Conservation (phyloP, 2,797 vertebrate species). For the Lagorchestes hirsutus region DNA sequence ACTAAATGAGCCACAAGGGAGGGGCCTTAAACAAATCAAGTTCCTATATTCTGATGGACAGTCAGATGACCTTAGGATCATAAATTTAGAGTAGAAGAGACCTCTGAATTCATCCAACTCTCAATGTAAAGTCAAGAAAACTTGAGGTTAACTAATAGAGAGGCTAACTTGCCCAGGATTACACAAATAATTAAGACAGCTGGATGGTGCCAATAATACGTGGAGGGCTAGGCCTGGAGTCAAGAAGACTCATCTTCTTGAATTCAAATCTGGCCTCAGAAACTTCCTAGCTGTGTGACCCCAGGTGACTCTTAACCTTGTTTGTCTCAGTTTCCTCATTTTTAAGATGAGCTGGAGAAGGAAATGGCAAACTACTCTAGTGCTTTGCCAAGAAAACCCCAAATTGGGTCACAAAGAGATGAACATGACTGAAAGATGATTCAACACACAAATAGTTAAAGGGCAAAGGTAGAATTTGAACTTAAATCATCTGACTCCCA, state of each 20-base stretch:
- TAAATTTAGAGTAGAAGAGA: neutral
- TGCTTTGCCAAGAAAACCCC: neutral
- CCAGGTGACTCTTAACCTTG: neutral
- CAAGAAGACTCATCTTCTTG: neutral
- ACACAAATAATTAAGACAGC: neutral
- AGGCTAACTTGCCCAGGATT: neutral
- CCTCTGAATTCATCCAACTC: neutral
- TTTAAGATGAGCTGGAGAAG: neutral
- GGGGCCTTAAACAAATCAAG: neutral
- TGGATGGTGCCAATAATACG: neutral
- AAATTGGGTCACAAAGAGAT: neutral
- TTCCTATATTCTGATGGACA: slow-evolving; percentile 5
- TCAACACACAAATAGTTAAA: neutral
- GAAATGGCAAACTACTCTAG: neutral
- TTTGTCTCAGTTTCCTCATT: neutral
- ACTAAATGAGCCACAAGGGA: neutral
- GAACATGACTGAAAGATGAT: neutral
- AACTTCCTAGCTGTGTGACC: neutral
- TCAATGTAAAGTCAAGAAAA: neutral
- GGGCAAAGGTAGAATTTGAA: neutral
- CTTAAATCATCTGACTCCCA: neutral
- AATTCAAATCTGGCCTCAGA: neutral
- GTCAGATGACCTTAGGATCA: neutral
- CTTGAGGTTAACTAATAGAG: neutral
- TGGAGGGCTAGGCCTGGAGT: neutral